These are phyloP conservation scores for Biston stratarius DNA, from an alignment of 2,888 invertebrate species.

Conservation along the genomic window DNA sequence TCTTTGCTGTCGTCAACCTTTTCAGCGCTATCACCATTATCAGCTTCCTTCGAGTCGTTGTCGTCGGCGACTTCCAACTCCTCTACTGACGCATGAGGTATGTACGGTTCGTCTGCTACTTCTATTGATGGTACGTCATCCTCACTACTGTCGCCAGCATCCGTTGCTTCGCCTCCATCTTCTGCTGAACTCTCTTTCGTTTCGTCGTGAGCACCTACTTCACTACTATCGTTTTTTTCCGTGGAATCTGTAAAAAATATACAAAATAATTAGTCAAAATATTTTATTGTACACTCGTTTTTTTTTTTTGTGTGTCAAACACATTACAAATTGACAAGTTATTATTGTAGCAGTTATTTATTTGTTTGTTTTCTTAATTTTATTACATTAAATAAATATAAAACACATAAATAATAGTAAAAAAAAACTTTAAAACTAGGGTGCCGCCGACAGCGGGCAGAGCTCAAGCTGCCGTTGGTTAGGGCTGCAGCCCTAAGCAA, in stretches of 20 bases:
- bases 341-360: too few relatives aligned
- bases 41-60: constrained; percentile 74
- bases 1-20: constrained; percentile 59
- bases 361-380: too few relatives aligned
- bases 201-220: constrained; percentile 78
- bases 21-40: constrained; percentile 69
- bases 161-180: constrained; percentile 65
- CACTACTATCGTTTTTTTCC: constrained; percentile 84
- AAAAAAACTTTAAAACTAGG: too few relatives aligned
- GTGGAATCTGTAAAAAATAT: constrained; percentile 70
- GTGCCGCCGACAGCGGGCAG: too few relatives aligned
- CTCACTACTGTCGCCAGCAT: constrained; percentile 63
- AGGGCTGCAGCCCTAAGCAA: too few relatives aligned
- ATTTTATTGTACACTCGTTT: neutral
- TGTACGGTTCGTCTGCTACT: constrained; percentile 82
- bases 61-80: constrained; percentile 68
- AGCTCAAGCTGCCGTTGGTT: too few relatives aligned
- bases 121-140: constrained; percentile 74
- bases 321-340: too few relatives aligned
- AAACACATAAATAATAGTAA: too few relatives aligned
- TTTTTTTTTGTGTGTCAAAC: too few relatives aligned
- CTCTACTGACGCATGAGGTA: constrained; percentile 80
- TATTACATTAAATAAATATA: too few relatives aligned
- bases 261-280: constrained; percentile 1
- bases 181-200: constrained; percentile 78